phyloP scores from a whole-genome alignment of 2,113 vertebrate species.

The Bubo blakistoni region DNA sequence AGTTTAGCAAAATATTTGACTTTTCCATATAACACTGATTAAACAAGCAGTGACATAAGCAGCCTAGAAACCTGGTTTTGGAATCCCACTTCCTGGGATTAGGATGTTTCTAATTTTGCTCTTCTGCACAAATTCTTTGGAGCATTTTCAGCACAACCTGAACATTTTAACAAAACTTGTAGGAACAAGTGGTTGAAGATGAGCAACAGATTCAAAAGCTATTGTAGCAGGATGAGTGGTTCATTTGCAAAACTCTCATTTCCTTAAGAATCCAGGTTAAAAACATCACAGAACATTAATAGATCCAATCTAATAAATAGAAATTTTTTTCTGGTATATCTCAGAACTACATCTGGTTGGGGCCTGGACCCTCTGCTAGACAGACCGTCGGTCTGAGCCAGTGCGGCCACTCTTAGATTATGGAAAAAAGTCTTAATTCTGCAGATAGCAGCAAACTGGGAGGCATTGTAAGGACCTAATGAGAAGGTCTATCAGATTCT shows the following conservation, averaged over 20 bases:
- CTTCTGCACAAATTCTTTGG: neutral
- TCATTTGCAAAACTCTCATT: neutral
- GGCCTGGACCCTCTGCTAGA: neutral
- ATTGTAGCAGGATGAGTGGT: fast-evolving
- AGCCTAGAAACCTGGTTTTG: neutral
- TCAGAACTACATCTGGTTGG: neutral
- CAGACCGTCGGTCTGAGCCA: neutral
- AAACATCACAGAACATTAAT: neutral
- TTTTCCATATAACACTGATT: neutral
- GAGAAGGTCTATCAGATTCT: neutral
- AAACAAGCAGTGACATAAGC: neutral
- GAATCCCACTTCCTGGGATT: neutral
- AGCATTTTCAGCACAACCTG: neutral
- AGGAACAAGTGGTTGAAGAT: neutral
- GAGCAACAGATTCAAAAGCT: neutral
- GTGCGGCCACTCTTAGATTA: too few species aligned
- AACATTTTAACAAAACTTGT: neutral
- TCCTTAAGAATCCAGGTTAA: neutral
- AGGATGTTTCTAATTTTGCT: neutral
- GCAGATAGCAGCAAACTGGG: neutral
- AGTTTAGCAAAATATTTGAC: neutral
- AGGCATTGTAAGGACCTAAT: fast-evolving
- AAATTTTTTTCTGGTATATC: neutral
- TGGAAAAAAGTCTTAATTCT: neutral
- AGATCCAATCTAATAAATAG: neutral